A percentile compares a stretch with the other conserved stretches of the same genome.
These are phyloP conservation scores for Eulemur rufifrons DNA, from an alignment of 2,113 vertebrate species.

Conservation along the genomic window DNA sequence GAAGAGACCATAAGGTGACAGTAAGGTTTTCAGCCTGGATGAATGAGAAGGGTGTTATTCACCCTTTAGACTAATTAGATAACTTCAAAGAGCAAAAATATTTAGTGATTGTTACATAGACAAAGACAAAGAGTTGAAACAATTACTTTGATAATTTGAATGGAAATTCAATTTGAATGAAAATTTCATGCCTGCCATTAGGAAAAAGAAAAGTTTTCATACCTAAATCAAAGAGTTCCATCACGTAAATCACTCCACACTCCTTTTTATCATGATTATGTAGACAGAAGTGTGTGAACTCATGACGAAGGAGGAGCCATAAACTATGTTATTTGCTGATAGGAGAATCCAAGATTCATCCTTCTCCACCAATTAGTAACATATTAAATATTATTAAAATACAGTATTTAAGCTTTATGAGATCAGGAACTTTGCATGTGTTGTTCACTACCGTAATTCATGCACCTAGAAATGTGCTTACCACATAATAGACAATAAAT, in stretches of 20 bases:
- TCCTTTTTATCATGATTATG: neutral
- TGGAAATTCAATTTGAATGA: neutral
- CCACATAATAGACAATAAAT: neutral
- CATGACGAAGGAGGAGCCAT: neutral
- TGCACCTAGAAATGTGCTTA: neutral
- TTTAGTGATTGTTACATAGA: neutral
- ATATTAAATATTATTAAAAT: neutral
- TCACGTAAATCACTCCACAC: neutral
- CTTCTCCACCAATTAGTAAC: neutral
- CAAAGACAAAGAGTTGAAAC: neutral
- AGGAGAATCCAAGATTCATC: neutral
- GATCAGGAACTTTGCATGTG: neutral
- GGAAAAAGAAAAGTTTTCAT: neutral
- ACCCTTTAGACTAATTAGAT: neutral
- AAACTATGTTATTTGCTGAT: neutral
- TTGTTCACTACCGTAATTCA: neutral
- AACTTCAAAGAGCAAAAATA: neutral
- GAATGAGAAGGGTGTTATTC: neutral
- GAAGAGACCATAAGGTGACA: neutral
- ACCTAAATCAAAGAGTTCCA: neutral
- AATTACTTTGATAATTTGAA: neutral
- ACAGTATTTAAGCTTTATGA: neutral
- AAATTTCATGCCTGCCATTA: neutral
- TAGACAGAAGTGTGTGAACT: neutral
- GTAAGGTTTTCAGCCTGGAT: neutral